Percentiles rank a stretch among this genome's conserved stretches.
Conservation (phyloP, 1,140 invertebrate species). For the Calosoma granatense region DNA sequence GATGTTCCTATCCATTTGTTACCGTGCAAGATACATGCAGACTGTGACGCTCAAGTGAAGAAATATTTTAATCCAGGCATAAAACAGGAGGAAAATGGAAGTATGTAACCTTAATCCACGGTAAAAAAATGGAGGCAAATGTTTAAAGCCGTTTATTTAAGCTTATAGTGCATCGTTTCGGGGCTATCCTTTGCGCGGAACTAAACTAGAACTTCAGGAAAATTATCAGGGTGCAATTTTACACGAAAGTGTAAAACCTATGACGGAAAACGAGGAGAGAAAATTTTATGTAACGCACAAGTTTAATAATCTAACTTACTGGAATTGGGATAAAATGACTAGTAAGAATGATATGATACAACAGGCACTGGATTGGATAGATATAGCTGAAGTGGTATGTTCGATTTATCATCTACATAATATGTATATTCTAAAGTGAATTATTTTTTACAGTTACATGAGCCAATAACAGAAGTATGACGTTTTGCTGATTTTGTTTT, state of each 20-base stretch:
- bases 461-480: background rate
- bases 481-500: no score
- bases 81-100: constrained; percentile 34
- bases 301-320: constrained; percentile 58
- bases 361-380: constrained; percentile 64
- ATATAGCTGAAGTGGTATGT: constrained; percentile 62
- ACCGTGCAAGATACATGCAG: constrained; percentile 60
- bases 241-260: constrained; percentile 49
- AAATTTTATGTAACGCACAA: constrained; percentile 48
- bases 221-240: constrained; percentile 57
- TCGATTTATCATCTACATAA: constrained; percentile 4
- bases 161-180: constrained; percentile 50
- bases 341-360: constrained; percentile 55
- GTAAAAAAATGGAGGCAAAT: constrained; percentile 23
- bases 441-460: background rate
- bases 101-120: constrained; percentile 28
- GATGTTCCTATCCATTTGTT: constrained; percentile 51
- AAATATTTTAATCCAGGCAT: constrained; percentile 58
- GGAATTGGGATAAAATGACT: constrained; percentile 70
- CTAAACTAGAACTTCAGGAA: constrained; percentile 45
- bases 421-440: background rate
- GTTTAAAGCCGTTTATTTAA: no score
- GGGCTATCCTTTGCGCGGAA: constrained; percentile 57
- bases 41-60: constrained; percentile 57
- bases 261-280: constrained; percentile 45